Evolutionary conservation across 1,140 invertebrate species (phyloP).

Genomic region (Akabosia matsudoensis): DNA sequence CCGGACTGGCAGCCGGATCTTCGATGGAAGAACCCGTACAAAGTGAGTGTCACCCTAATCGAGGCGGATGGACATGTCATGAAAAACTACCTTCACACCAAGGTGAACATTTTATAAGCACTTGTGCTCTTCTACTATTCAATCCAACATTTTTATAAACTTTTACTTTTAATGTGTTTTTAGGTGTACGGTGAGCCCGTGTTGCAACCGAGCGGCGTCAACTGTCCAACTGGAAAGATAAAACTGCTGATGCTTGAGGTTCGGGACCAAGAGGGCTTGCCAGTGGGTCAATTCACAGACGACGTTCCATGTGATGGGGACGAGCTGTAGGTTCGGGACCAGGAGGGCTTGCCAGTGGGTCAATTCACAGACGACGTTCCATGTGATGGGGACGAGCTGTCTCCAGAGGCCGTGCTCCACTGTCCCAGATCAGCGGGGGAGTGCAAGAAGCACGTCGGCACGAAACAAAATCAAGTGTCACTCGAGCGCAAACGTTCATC

Average conservation of each 20-base stretch:
- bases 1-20: not conserved
- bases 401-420: not conserved
- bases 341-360: constrained; percentile 12
- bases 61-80: constrained; percentile 4
- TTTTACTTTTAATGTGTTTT: too few relatives aligned
- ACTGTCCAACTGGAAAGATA: constrained; percentile 29
- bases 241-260: constrained; percentile 27
- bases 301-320: constrained; percentile 5
- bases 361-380: constrained; percentile 25
- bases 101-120: too few relatives aligned
- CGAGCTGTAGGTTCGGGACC: constrained; percentile 10
- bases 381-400: not conserved
- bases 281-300: constrained; percentile 26
- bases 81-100: constrained; percentile 31
- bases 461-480: not conserved
- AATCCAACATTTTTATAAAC: too few relatives aligned
- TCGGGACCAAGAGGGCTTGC: constrained; percentile 4
- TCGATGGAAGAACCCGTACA: constrained; percentile 28
- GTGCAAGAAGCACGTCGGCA: not conserved
- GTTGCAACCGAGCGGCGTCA: not conserved
- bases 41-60: constrained; percentile 1
- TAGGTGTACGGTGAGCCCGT: not conserved
- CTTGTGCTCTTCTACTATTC: too few relatives aligned
- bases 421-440: not conserved
- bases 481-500: not conserved